Conservation (phyloP, 2,113 vertebrate species). For the Coracopsis vasa region DNA sequence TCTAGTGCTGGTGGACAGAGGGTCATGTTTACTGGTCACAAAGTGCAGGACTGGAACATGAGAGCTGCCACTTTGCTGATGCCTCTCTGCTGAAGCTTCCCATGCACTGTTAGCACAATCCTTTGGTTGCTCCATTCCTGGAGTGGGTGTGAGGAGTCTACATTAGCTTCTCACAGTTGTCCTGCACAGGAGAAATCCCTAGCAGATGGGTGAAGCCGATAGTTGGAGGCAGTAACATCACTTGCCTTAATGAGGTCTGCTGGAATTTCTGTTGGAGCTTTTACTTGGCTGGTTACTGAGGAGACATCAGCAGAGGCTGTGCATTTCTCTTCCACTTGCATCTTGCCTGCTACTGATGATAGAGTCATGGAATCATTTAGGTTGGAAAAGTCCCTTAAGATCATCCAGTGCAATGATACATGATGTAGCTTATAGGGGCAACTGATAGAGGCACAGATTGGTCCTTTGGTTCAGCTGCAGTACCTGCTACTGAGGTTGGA, state of each 20-base stretch:
- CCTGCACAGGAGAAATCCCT: background rate
- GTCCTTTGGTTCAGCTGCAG: background rate
- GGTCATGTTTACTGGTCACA: background rate
- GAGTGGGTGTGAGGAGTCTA: background rate
- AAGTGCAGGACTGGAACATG: background rate
- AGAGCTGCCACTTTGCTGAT: background rate
- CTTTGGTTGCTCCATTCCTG: background rate
- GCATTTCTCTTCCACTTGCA: background rate
- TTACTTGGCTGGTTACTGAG: background rate
- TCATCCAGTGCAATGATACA: background rate
- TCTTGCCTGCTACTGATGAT: background rate
- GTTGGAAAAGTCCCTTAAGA: background rate
- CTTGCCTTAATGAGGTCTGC: background rate
- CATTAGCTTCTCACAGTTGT: background rate
- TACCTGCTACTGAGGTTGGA: background rate
- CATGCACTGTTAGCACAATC: background rate
- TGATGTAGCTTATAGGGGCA: background rate
- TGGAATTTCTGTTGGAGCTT: background rate
- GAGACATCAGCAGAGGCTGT: background rate
- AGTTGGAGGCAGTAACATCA: background rate
- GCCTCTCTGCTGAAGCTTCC: background rate
- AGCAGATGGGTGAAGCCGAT: background rate
- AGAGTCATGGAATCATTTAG: background rate
- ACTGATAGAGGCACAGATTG: background rate
- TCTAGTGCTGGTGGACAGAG: background rate